Percentiles rank a stretch among this genome's conserved stretches.
These are phyloP conservation scores for Pardosa pseudoannulata DNA, from an alignment of 2,888 invertebrate species.

Conservation along the genomic window DNA sequence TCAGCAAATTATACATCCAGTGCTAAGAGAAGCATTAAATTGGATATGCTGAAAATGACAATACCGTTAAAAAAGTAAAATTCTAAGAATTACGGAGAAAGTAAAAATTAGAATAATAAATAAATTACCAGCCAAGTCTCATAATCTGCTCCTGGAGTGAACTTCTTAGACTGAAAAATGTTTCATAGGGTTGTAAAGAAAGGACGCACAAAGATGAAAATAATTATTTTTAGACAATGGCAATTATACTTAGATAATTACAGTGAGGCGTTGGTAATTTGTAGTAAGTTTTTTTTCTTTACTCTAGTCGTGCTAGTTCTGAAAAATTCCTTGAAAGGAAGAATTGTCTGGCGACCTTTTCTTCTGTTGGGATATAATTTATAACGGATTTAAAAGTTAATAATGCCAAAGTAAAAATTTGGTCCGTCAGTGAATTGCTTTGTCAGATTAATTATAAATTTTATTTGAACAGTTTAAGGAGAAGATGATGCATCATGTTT, in stretches of 20 bases:
- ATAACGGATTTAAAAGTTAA: too few species aligned
- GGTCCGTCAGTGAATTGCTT: too few species aligned
- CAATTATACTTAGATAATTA: slow-evolving; percentile 2
- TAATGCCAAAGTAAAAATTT: too few species aligned
- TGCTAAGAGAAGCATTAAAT: not conserved
- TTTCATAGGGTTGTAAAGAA: not conserved
- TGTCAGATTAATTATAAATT: too few species aligned
- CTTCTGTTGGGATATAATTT: too few species aligned
- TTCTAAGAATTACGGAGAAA: not conserved
- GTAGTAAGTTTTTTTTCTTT: not conserved
- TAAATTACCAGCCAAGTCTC: not conserved
- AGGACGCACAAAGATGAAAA: not conserved
- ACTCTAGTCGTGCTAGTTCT: too few species aligned
- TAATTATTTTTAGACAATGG: slow-evolving; percentile 2
- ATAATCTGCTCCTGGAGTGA: not conserved
- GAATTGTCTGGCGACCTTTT: too few species aligned
- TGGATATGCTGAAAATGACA: not conserved
- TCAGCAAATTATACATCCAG: not conserved
- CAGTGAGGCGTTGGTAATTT: not conserved
- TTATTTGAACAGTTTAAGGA: too few species aligned
- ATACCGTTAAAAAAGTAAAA: not conserved
- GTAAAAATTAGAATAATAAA: not conserved
- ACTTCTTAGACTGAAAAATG: not conserved
- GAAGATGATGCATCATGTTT: too few species aligned
- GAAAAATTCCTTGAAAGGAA: too few species aligned